These are phyloP conservation scores for Aphis gossypii DNA, from an alignment of 1,140 invertebrate species.

Conservation along the genomic window DNA sequence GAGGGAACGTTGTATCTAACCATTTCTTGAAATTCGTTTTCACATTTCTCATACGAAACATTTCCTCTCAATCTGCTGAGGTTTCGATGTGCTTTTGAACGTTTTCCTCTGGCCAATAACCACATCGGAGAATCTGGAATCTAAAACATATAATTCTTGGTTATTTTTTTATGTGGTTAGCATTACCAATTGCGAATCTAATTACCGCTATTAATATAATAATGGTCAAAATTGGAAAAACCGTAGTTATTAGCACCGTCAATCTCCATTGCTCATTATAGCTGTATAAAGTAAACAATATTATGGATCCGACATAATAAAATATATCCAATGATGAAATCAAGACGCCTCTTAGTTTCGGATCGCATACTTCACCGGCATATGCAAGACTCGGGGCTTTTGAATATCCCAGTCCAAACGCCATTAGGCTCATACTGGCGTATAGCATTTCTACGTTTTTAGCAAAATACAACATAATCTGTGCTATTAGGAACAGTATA, in stretches of 20 bases:
- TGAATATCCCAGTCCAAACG: conserved; percentile 66
- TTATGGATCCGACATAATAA: conserved; percentile 38
- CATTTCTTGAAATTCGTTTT: conserved; percentile 64
- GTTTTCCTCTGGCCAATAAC: conserved; percentile 66
- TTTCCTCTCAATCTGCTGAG: conserved; percentile 66
- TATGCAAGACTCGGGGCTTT: conserved; percentile 67
- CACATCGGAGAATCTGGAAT: conserved; percentile 73
- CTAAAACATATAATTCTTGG: not conserved
- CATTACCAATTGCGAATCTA: not conserved
- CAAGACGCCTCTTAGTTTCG: conserved; percentile 43
- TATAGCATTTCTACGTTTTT: conserved; percentile 54
- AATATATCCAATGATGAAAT: conserved; percentile 19
- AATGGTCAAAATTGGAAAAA: conserved; percentile 58
- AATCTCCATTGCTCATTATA: conserved; percentile 53
- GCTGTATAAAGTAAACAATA: not conserved
- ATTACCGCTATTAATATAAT: conserved; percentile 48
- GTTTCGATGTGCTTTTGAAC: conserved; percentile 65
- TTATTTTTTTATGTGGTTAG: not conserved
- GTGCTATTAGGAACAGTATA: conserved; percentile 58
- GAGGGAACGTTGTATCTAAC: conserved; percentile 14
- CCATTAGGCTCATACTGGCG: conserved; percentile 59
- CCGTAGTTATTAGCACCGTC: conserved; percentile 51
- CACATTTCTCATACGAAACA: conserved; percentile 64
- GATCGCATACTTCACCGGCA: conserved; percentile 67
- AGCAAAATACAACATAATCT: conserved; percentile 59